phyloP scores from a whole-genome alignment of 2,888 invertebrate species.

The Bembecia ichneumoniformis region DNA sequence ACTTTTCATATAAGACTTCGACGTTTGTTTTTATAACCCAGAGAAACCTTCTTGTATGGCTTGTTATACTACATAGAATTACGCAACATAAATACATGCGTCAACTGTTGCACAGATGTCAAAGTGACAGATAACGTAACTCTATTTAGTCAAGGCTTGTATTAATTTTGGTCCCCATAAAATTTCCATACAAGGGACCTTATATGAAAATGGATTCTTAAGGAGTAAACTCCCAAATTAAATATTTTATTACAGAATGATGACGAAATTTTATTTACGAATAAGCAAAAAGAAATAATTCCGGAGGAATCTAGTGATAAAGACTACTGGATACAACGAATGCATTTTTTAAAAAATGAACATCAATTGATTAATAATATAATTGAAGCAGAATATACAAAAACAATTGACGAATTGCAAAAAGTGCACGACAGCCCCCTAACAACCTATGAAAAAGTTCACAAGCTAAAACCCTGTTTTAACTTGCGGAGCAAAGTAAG shows the following conservation, averaged over 20 bases:
- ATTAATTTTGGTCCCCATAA: no score
- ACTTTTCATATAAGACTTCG: no score
- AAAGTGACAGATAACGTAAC: no score
- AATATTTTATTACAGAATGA: constrained; percentile 26
- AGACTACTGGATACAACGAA: constrained; percentile 53
- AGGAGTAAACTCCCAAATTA: no score
- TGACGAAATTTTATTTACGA: constrained; percentile 27
- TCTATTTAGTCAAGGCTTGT: no score
- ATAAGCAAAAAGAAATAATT: constrained; percentile 15
- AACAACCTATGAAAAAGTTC: constrained; percentile 34
- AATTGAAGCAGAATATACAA: constrained; percentile 52
- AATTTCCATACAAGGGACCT: no score
- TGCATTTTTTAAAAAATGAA: constrained; percentile 51
- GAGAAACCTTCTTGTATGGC: no score
- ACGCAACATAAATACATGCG: no score
- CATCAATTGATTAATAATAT: constrained; percentile 56
- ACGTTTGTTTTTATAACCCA: no score
- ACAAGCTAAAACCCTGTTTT: constrained; percentile 51
- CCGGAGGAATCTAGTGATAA: constrained; percentile 17
- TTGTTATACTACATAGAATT: no score
- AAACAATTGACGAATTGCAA: constrained; percentile 39
- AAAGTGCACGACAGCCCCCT: constrained; percentile 31
- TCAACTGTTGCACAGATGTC: no score
- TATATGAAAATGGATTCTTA: no score
- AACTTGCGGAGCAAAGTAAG: constrained; percentile 50